Evolutionary conservation across 2,113 vertebrate species (phyloP).

Genomic region (Ahaetulla prasina): DNA sequence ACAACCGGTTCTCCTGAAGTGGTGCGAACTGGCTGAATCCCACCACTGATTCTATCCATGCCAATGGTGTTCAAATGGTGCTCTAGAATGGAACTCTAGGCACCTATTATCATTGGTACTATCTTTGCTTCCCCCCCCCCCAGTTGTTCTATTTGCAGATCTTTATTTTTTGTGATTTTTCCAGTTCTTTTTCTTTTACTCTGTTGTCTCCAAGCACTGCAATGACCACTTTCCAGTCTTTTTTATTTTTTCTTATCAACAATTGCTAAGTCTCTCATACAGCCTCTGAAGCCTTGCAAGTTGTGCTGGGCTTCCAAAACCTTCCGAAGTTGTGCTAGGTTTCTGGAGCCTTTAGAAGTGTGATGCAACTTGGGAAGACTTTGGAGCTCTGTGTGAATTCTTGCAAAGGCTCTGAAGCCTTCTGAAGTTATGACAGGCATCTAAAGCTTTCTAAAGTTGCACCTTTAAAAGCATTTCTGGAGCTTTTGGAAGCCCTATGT

Average conservation of each 20-base stretch:
- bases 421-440: neutral
- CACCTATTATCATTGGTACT: neutral
- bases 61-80: neutral
- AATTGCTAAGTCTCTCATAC: no score
- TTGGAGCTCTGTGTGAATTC: neutral
- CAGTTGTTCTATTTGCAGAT: neutral
- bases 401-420: neutral
- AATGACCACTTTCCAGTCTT: no score
- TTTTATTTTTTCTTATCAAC: no score
- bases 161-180: neutral
- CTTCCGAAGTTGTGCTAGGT: neutral
- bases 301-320: neutral
- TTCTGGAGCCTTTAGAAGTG: neutral
- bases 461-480: no score
- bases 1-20: no score
- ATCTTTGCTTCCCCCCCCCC: neutral
- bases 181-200: neutral
- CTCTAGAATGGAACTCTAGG: neutral
- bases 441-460: neutral
- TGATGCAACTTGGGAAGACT: neutral
- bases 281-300: neutral
- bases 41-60: neutral
- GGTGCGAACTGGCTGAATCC: no score
- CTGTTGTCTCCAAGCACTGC: neutral
- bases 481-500: neutral